phyloP scores from a whole-genome alignment of 1,140 invertebrate species.

The Dendroctonus ponderosae region DNA sequence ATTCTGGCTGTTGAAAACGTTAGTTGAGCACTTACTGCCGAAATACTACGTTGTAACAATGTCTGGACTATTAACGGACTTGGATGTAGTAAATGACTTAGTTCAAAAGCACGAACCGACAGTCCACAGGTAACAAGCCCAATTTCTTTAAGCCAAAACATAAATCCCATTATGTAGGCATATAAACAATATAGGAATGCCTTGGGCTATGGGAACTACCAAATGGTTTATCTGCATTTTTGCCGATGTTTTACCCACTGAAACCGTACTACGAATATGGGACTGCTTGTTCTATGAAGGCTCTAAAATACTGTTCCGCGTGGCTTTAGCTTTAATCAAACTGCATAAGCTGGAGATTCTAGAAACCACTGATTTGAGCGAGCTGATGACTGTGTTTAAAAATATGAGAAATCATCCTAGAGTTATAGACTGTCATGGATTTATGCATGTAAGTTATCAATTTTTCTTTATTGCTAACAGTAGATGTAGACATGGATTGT shows the following conservation, averaged over 20 bases:
- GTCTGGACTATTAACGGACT: constrained; percentile 82
- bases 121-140: constrained; percentile 57
- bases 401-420: constrained; percentile 69
- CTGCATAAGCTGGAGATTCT: constrained; percentile 69
- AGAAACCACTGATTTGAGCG: constrained; percentile 70
- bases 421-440: constrained; percentile 77
- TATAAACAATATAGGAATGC: constrained; percentile 71
- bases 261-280: constrained; percentile 91
- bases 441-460: constrained; percentile 70
- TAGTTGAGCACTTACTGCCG: constrained; percentile 84
- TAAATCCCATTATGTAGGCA: constrained; percentile 52
- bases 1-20: constrained; percentile 86
- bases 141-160: not conserved
- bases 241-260: constrained; percentile 86
- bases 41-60: constrained; percentile 83
- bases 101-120: constrained; percentile 77
- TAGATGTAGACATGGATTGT: constrained; percentile 5
- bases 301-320: constrained; percentile 76
- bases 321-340: constrained; percentile 80
- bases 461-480: not conserved
- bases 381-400: constrained; percentile 75
- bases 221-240: constrained; percentile 95
- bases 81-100: constrained; percentile 82
- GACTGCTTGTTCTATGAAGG: constrained; percentile 94
- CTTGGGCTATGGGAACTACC: constrained; percentile 84